Evolutionary conservation across 2,113 vertebrate species (phyloP).

Genomic region (Paramormyrops kingsleyae): DNA sequence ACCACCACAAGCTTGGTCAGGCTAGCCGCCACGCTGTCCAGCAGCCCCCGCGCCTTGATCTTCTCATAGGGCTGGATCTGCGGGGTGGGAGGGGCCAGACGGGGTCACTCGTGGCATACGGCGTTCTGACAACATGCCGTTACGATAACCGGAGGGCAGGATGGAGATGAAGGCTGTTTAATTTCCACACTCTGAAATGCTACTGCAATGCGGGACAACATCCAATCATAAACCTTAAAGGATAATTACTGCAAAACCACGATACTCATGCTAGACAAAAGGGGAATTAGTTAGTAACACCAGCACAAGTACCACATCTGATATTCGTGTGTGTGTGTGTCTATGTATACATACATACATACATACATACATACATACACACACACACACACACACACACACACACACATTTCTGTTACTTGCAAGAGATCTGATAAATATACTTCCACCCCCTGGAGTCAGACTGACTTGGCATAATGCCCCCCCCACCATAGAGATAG

Average conservation of each 20-base stretch:
- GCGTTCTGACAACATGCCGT: background rate
- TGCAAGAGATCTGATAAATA: background rate
- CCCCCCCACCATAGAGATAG: background rate
- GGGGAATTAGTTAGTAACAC: background rate
- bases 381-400: too few species aligned
- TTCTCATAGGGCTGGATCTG: constrained; percentile 90
- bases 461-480: background rate
- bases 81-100: background rate
- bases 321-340: background rate
- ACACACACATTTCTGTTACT: background rate
- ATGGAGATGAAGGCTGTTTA: background rate
- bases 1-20: constrained; percentile 90
- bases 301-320: background rate
- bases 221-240: background rate
- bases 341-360: background rate
- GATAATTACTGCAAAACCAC: background rate
- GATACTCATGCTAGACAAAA: background rate
- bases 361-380: background rate
- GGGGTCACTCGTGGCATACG: background rate
- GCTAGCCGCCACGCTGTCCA: constrained; percentile 68
- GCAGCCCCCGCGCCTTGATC: constrained; percentile 74
- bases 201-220: background rate
- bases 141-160: background rate
- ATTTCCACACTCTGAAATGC: background rate
- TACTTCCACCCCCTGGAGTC: background rate